These are phyloP conservation scores for Mongoloraphidia duomilia DNA, from an alignment of 2,888 invertebrate genomes.

Conservation along the genomic window DNA sequence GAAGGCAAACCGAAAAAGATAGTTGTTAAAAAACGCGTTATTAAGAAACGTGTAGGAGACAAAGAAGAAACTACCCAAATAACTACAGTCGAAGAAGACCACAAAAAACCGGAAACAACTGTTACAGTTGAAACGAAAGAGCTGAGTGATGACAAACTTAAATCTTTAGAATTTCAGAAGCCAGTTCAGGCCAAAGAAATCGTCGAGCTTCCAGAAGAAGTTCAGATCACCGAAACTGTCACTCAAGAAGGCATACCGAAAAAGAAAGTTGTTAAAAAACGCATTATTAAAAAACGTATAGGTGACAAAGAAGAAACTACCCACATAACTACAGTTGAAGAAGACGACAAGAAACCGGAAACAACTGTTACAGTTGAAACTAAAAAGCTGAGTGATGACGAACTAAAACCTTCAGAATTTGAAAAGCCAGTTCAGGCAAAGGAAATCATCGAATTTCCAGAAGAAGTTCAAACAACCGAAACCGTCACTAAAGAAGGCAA, in stretches of 20 bases:
- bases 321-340: slow-evolving; percentile 16
- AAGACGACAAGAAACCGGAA: slow-evolving; percentile 16
- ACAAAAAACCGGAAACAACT: slow-evolving; percentile 26
- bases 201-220: slow-evolving; percentile 27
- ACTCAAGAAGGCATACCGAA: slow-evolving; percentile 17
- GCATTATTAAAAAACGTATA: slow-evolving; percentile 13
- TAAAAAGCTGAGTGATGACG: slow-evolving; percentile 1
- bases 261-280: slow-evolving; percentile 18
- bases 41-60: slow-evolving; percentile 23
- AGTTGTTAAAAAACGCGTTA: slow-evolving; percentile 23
- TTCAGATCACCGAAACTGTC: slow-evolving; percentile 22
- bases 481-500: slow-evolving; percentile 14
- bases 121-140: slow-evolving; percentile 22
- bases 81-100: slow-evolving; percentile 33
- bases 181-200: slow-evolving; percentile 19
- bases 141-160: slow-evolving; percentile 16
- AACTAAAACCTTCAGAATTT: background rate
- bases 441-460: background rate
- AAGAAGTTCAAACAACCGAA: slow-evolving; percentile 14
- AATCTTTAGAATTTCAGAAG: slow-evolving; percentile 14
- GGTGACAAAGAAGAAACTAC: slow-evolving; percentile 19
- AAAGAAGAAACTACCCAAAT: slow-evolving; percentile 27
- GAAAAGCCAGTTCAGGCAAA: background rate
- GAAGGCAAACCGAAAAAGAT: slow-evolving; percentile 18
- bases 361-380: slow-evolving; percentile 7